Evolutionary conservation across 2,888 invertebrate species (phyloP).

Genomic region (Macaria notata): DNA sequence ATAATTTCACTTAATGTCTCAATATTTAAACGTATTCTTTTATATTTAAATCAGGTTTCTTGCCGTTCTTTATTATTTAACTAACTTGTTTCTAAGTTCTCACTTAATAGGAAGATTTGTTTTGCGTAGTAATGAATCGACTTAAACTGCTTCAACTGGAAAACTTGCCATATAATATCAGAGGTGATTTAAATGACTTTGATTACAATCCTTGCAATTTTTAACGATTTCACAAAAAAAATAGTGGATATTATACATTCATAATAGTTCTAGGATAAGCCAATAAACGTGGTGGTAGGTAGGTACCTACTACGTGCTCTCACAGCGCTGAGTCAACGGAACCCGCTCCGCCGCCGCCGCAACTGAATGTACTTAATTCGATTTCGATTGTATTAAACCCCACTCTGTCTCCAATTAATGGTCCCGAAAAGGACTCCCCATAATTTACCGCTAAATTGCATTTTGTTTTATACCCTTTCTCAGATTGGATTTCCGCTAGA

Average conservation of each 20-base stretch:
- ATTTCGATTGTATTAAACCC: slow-evolving; percentile 78
- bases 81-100: slow-evolving; percentile 45
- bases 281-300: slow-evolving; percentile 32
- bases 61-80: slow-evolving; percentile 51
- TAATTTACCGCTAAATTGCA: slow-evolving; percentile 41
- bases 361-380: slow-evolving; percentile 78
- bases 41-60: slow-evolving; percentile 49
- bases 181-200: slow-evolving; percentile 1
- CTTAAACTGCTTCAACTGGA: slow-evolving; percentile 39
- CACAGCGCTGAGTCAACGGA: slow-evolving; percentile 74
- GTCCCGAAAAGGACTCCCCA: slow-evolving; percentile 59
- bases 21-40: slow-evolving; percentile 50
- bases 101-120: slow-evolving; percentile 64
- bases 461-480: slow-evolving; percentile 29
- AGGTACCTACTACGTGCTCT: slow-evolving; percentile 44
- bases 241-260: background rate
- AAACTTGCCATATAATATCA: slow-evolving; percentile 6
- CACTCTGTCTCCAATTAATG: slow-evolving; percentile 70
- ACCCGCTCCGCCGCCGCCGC: slow-evolving; percentile 63
- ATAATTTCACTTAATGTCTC: slow-evolving; percentile 28
- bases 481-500: slow-evolving; percentile 22
- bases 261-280: slow-evolving; percentile 12
- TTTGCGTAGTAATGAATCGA: slow-evolving; percentile 64
- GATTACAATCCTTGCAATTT: background rate
- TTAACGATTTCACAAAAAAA: too few species aligned